Evolutionary conservation across 30 jellyfish, hydroid and myxozoan genomes (phyloP), one percentile per base, ranked within the genome.

Genomic region (Sanderia malayensis): DNA sequence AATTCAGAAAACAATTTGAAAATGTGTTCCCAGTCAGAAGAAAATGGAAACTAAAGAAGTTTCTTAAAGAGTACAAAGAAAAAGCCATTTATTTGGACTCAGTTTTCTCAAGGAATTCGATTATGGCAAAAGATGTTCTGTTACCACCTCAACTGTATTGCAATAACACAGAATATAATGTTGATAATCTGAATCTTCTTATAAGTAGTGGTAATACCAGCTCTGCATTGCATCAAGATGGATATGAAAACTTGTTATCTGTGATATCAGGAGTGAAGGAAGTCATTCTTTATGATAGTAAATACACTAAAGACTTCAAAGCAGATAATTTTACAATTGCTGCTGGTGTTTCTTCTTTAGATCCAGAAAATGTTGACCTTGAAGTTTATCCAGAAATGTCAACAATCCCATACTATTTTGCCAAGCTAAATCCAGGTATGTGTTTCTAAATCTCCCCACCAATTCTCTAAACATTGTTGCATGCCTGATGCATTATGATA

Each of bases 191-290:
- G 15, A 70, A 60, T 45, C 72, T 80, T 15, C 47, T 80, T 31
- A 69, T 80, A 17, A 80, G 93, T 67, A 80, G 93, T 58, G 93
- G 93, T n/a, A 70, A 70, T 57, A 80, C 93, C 20, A 80, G 93
- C 73, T 80, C 93, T 58, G 93, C 93, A 0, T 71, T 80, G 27
- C 93, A 80, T 52, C 93, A 80, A 45, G 93, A 80, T 80, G 93
- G 93, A 20, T 80, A 80, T 57, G 85, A 80, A 75, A 80, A 80
- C 21, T 29, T 80, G 13, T 31, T 80, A 29, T 44, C 93, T 1
- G 65, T 69, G 13, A 2, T 80, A 31, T 80, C 85, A 1, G 93
- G 93, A 8, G 74, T 11, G 13, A 80, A 80, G 19, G 80, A 69
- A 9, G 84, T 80, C 15, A 80, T 80, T 57, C 66, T 80, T 7